Base-by-base conservation (phyloP, 2,888 invertebrate species). In the Leucoma salicis region DNA sequence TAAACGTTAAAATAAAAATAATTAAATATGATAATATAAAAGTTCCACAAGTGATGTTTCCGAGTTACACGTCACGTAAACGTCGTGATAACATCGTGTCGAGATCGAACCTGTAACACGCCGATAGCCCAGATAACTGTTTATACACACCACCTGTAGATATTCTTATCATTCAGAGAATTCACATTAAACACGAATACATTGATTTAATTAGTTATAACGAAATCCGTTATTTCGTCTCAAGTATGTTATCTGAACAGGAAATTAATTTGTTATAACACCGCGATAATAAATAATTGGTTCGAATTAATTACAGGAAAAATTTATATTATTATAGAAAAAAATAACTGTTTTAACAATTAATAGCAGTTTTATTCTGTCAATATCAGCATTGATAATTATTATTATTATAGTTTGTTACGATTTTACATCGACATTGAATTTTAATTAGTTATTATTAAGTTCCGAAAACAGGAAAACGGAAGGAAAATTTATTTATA, bases 201-300 rank as follows among this genome's bases (percentile, higher is more conserved):
- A 28, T 24, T 49, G 31, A 46, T 40, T 8, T 35, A 14, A 24
- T 16, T 32, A 18, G 10, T 35, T 31, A 42, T 14, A 42, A 51
- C 42, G 34, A 53, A 54, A 55, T 57, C 55, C 42, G 43, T 39
- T 44, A 43, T 48, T 42, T 37, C 12, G 18, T 49, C 38, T 33
- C 16, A 36, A 29, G 21, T 12, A 35, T 35, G 31, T 51, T 57
- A 63, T 55, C 55, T 3, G 1, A 46, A 49, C 49, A 55, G 62
- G 62, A 62, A 39, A 60, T 53, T 53, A 40, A 29, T 49, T 36
- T 21, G 42, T 49, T 53, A 53, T 53, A 32, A 43, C 14, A 16
- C 1, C 14, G 7, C 49, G 63, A 65, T 66, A 66, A 59, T 38
- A 51, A 60, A 57, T 65, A 66, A 65, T 62, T 60, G 57, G 49